These are phyloP conservation scores for Myotis planiceps DNA, from an alignment of 2,797 vertebrate species.

Conservation along the genomic window DNA sequence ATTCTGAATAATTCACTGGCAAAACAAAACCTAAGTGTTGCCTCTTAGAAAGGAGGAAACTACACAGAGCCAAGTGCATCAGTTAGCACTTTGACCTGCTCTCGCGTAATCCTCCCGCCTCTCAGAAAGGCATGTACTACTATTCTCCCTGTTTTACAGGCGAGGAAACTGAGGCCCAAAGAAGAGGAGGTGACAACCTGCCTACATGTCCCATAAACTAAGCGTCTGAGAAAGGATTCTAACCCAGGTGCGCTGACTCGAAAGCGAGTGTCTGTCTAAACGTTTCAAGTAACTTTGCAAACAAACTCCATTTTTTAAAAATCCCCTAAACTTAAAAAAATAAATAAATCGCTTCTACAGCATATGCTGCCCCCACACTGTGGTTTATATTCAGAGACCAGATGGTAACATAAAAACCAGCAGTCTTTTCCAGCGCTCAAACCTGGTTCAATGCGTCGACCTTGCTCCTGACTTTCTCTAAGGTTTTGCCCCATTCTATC, in stretches of 20 bases:
- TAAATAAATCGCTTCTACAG: not conserved
- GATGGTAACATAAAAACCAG: conserved; percentile 55
- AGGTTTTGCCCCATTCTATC: not conserved
- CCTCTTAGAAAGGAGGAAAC: not conserved
- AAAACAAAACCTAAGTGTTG: not conserved
- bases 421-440: conserved; percentile 4
- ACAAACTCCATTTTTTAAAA: conserved; percentile 50
- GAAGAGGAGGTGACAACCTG: not conserved
- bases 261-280: not conserved
- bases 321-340: conserved; percentile 23
- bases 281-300: conserved; percentile 50
- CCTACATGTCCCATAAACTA: not conserved
- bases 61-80: not conserved
- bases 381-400: conserved; percentile 61
- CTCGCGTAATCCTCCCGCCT: not conserved
- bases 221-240: not conserved
- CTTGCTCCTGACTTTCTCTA: not conserved
- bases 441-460: not conserved
- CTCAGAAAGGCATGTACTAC: not conserved
- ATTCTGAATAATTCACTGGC: not conserved
- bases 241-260: not conserved
- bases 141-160: not conserved
- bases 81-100: not conserved
- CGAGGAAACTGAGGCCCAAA: not conserved
- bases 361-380: conserved; percentile 30